These are phyloP conservation scores for Stegophylla sp. DNA, from an alignment of 2,888 invertebrate species.

Conservation along the genomic window DNA sequence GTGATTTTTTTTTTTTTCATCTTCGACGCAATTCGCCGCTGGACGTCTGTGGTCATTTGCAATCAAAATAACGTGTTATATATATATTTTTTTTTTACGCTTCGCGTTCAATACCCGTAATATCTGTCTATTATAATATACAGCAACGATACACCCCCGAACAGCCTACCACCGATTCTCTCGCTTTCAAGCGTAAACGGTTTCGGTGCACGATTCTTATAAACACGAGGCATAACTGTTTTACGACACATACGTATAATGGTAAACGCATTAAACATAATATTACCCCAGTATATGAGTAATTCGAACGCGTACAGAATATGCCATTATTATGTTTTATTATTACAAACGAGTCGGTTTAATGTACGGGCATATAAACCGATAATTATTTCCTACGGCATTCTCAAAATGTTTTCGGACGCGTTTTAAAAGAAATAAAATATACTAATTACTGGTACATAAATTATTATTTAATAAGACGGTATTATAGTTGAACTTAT, in stretches of 20 bases:
- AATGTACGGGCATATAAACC: background rate
- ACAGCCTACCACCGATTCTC: background rate
- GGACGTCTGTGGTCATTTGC: constrained; percentile 47
- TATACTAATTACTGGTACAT: background rate
- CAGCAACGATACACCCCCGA: background rate
- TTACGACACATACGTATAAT: background rate
- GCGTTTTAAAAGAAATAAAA: background rate
- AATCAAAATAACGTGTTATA: constrained; percentile 31
- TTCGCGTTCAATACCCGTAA: background rate
- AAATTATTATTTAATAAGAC: background rate
- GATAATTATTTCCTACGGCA: constrained; percentile 12
- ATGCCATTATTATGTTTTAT: too few species aligned
- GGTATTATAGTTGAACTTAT: background rate
- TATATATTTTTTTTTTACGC: constrained; percentile 1
- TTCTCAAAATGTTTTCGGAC: background rate
- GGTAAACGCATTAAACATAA: too few species aligned
- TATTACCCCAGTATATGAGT: background rate
- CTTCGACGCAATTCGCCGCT: background rate
- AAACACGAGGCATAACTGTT: background rate
- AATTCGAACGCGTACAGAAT: background rate
- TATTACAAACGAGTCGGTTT: background rate
- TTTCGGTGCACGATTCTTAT: constrained; percentile 7
- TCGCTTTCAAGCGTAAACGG: constrained; percentile 1
- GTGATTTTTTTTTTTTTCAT: background rate
- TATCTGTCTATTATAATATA: background rate